Evolutionary conservation across 2,888 invertebrate genomes (phyloP).

Genomic region (Leptopilina syphax): DNA sequence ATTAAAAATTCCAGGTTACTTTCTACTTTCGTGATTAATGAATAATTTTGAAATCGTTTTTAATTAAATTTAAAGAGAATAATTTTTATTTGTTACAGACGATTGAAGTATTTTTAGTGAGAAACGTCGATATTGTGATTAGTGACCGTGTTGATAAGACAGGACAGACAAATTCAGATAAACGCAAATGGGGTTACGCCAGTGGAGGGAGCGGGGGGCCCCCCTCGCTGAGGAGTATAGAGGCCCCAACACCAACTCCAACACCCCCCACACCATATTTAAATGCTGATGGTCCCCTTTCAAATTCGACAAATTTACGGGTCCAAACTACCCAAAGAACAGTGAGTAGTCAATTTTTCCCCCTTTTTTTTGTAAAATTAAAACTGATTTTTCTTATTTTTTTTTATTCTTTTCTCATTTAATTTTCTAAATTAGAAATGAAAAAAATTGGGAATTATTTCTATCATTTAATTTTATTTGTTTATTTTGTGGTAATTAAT

Average conservation of each 20-base stretch:
- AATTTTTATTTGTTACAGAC: conserved; percentile 76
- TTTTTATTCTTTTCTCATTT: background rate
- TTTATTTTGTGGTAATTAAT: background rate
- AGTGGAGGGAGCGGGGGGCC: conserved; percentile 75
- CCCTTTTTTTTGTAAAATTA: background rate
- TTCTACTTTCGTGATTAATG: no score
- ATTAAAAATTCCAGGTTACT: no score
- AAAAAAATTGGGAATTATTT: no score
- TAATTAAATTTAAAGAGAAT: no score
- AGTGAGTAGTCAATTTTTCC: conserved; percentile 59
- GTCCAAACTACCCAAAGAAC: conserved; percentile 74
- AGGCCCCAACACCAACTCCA: conserved; percentile 72
- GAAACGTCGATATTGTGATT: conserved; percentile 81
- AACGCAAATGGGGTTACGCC: conserved; percentile 72
- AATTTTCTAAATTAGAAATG: background rate
- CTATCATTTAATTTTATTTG: background rate
- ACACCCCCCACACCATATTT: conserved; percentile 71
- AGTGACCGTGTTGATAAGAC: conserved; percentile 76
- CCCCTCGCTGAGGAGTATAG: conserved; percentile 75
- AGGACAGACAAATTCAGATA: conserved; percentile 65
- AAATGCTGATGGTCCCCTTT: conserved; percentile 73
- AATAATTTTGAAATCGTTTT: no score
- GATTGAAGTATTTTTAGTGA: conserved; percentile 81
- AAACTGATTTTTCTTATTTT: background rate
- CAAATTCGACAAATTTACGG: conserved; percentile 72